Evolutionary conservation across 2,113 vertebrate species (phyloP).

Genomic region (Elgaria multicarinata): DNA sequence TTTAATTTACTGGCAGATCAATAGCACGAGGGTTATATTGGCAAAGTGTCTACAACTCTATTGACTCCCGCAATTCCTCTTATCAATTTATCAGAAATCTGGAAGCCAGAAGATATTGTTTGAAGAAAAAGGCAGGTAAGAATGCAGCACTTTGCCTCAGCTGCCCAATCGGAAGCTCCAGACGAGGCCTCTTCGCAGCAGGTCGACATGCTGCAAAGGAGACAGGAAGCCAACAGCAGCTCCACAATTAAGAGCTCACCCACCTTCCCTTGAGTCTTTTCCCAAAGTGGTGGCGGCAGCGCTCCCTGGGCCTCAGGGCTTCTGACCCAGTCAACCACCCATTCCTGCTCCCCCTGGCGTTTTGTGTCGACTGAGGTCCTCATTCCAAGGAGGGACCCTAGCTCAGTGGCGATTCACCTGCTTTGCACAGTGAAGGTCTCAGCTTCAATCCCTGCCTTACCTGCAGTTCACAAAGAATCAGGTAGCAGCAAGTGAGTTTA

Average conservation of each 20-base stretch:
- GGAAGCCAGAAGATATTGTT: slow-evolving; percentile 94
- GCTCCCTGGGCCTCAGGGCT: no score
- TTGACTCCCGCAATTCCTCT: slow-evolving; percentile 98
- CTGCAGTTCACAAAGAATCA: neutral
- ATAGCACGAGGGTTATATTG: slow-evolving; percentile 97
- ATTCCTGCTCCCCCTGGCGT: neutral
- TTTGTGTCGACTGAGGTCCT: neutral
- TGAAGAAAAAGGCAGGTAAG: slow-evolving; percentile 77
- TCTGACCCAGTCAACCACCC: neutral
- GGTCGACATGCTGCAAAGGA: slow-evolving; percentile 46
- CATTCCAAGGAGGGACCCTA: neutral
- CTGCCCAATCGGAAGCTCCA: slow-evolving; percentile 52
- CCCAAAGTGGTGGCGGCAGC: neutral
- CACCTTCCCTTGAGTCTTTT: slow-evolving; percentile 14
- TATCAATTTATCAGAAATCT: slow-evolving; percentile 99
- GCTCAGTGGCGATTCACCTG: no score
- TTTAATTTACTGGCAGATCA: slow-evolving; percentile 99
- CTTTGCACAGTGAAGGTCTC: neutral
- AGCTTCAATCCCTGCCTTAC: neutral
- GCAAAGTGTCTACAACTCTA: slow-evolving; percentile 99
- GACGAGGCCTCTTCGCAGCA: slow-evolving; percentile 51
- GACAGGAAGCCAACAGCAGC: slow-evolving; percentile 27
- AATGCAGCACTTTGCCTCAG: slow-evolving; percentile 64
- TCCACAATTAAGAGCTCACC: slow-evolving; percentile 54
- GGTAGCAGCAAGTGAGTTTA: neutral